Conservation (phyloP, 2,797 vertebrate genomes). For the Pipistrellus pipistrellus region DNA sequence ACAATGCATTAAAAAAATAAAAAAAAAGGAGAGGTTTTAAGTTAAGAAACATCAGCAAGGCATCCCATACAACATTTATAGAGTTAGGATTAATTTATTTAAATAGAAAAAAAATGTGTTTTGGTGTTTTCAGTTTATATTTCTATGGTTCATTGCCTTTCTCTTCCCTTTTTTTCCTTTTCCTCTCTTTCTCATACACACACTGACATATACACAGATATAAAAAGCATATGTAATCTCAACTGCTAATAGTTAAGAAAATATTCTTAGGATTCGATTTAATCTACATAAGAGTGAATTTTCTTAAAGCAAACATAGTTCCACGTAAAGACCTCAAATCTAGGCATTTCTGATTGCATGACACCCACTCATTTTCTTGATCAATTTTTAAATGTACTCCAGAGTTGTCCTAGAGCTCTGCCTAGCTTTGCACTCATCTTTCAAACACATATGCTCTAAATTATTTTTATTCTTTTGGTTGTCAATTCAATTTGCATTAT, state of each 20-base stretch:
- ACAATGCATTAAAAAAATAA: background rate
- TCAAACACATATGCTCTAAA: background rate
- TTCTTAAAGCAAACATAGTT: slow-evolving; percentile 40
- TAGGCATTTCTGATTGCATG: background rate
- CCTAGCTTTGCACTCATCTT: background rate
- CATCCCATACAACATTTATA: background rate
- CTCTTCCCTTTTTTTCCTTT: background rate
- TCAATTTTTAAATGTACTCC: background rate
- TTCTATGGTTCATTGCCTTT: background rate
- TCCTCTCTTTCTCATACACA: too few relatives aligned
- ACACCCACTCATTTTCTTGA: accelerated
- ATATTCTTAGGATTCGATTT: slow-evolving; percentile 15
- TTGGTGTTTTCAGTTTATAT: background rate
- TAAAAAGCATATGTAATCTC: background rate
- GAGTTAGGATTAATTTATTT: background rate
- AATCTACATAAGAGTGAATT: background rate
- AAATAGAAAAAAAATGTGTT: background rate
- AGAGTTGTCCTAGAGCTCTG: background rate
- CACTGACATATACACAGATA: background rate
- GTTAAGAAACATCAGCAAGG: background rate
- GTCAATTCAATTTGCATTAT: background rate
- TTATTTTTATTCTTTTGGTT: slow-evolving; percentile 30
- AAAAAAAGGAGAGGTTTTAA: background rate
- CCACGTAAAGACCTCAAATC: background rate
- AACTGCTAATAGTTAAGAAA: background rate